Base-by-base conservation (phyloP, 2,888 invertebrate species). In the Deilephila porcellus region DNA sequence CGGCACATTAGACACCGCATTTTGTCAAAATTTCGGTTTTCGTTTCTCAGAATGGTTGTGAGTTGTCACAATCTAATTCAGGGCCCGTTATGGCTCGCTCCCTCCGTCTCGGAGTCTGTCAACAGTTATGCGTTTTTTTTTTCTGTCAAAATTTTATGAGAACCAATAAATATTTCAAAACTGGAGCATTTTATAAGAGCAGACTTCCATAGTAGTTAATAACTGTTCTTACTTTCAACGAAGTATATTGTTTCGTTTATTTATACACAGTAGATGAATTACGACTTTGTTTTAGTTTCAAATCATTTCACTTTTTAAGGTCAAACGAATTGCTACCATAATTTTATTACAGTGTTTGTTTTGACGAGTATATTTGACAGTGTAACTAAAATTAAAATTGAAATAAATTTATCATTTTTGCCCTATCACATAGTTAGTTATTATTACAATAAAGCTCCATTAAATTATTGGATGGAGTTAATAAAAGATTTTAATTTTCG, bases 21-120 rank as follows among this genome's bases (percentile, higher is more conserved):
- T 92, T 88, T 90, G 94, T 93, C 93, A 92, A 93, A 93, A 93
- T 93, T 90, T 94, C 90, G 93, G 94, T 94, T 93, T 92, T 88
- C 78, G 84, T 88, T 93, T 94, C 94, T 90, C 76, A 85, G 94
- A 94, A 94, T 79, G 80, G 80, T 92, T 88, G 90, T 90, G 81
- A 84, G 79, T 87, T 90, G 89, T 88, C 88, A 82, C 45, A 85
- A 83, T 83, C 81, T 77, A 85, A 85, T 83, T 88, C 85, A 84
- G 82, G 86, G 87, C 82, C 93, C 94, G 93, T 93, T 94, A 93
- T 86, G 62, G 75, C 76, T 77, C 76, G 83, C 83, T 82, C 80
- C 82, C 80, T 83, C 76, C 77, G 74, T 74, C 78, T 81, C 76
- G 81, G 81, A 82, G 82, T 83, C 83, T 84, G 86, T 85, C 86